Evolutionary conservation across 37 sponge, comb jelly and placozoan species (phyloP).

Genomic region (Agelas oroides): DNA sequence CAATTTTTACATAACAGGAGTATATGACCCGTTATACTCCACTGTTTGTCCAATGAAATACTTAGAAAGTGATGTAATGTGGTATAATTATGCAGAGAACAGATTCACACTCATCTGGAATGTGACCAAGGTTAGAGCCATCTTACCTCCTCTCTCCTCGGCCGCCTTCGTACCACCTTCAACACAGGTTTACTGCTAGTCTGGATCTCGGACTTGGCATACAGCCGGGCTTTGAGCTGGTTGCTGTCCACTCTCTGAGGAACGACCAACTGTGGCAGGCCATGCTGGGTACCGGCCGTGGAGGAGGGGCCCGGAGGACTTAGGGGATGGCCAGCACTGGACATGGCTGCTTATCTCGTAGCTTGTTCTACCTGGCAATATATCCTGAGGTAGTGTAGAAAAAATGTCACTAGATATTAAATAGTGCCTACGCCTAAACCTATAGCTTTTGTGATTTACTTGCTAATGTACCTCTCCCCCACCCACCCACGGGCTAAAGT

Average conservation of each 20-base stretch:
- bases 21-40: no score
- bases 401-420: no score
- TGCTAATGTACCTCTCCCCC: no score
- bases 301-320: neutral
- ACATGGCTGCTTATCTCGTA: neutral
- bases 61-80: no score
- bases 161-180: constrained; percentile 36
- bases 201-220: constrained; percentile 69
- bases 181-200: constrained; percentile 38
- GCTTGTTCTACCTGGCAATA: neutral
- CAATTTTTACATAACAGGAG: no score
- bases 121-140: no score
- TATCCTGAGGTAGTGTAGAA: neutral
- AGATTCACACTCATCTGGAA: no score
- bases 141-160: constrained; percentile 13
- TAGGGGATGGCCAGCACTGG: neutral
- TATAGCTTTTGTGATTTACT: no score
- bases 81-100: no score
- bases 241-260: constrained; percentile 27
- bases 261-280: neutral
- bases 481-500: no score
- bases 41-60: no score
- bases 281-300: neutral
- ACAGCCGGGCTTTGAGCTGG: constrained; percentile 71
- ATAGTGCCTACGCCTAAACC: no score